phyloP scores from a whole-genome alignment of 2,797 vertebrate species.

The Oryzias dopingdopingensis region DNA sequence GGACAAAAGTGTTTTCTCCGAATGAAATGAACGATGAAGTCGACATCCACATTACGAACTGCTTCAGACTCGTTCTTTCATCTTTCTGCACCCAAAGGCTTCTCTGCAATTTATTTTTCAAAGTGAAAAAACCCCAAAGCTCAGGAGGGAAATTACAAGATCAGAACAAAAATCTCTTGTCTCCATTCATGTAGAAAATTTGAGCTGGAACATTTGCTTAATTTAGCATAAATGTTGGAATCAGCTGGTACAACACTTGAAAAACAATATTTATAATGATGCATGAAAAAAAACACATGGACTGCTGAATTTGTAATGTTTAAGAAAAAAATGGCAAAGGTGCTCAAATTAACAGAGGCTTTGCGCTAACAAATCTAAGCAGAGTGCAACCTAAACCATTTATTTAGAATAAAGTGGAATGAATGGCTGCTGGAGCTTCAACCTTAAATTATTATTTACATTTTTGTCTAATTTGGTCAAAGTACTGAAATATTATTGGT shows the following conservation, averaged over 20 bases:
- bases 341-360: too few species aligned
- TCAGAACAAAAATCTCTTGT: constrained; percentile 3
- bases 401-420: too few species aligned
- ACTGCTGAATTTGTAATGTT: too few species aligned
- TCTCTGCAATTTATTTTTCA: background rate
- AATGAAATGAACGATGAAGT: constrained; percentile 1
- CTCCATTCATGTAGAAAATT: background rate
- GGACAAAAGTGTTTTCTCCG: constrained; percentile 12
- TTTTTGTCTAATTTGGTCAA: too few species aligned
- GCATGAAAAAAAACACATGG: too few species aligned
- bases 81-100: background rate
- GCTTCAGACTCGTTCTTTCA: background rate
- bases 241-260: constrained; percentile 9
- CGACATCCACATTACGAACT: background rate
- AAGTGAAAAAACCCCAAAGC: background rate
- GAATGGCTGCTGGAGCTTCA: too few species aligned
- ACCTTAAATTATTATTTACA: too few species aligned
- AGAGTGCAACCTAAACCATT: too few species aligned
- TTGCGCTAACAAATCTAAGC: too few species aligned
- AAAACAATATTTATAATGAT: background rate
- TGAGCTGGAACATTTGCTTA: background rate
- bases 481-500: too few species aligned
- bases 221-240: constrained; percentile 2
- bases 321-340: too few species aligned
- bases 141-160: constrained; percentile 2